Conservation (phyloP, 2,113 vertebrate species). For the Istiophorus platypterus region DNA sequence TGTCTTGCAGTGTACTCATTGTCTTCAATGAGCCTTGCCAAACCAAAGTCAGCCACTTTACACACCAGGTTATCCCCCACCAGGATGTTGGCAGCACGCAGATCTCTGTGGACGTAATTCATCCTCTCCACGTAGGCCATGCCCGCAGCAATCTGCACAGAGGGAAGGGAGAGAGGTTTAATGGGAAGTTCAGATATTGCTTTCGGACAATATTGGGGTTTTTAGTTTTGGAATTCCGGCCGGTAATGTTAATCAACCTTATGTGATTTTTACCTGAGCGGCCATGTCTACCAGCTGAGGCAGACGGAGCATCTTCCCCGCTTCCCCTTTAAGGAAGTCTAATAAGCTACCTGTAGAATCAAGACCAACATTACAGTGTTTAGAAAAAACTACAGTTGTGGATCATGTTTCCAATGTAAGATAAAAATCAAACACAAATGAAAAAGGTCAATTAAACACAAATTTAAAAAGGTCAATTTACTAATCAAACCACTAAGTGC, state of each 20-base stretch:
- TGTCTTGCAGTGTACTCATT: conserved; percentile 97
- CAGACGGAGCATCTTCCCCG: conserved; percentile 93
- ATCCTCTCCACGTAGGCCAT: conserved; percentile 99
- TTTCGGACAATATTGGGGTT: not conserved
- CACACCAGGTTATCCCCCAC: conserved; percentile 95
- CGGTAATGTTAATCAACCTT: not conserved
- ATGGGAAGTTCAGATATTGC: not conserved
- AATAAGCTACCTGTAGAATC: conserved; percentile 90
- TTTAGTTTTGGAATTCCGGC: too few relatives aligned
- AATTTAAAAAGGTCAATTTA: not conserved
- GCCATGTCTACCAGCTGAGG: conserved; percentile 98
- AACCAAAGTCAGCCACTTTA: conserved; percentile 95
- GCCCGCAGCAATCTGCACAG: conserved; percentile 91
- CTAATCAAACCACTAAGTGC: not conserved
- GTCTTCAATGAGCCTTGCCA: conserved; percentile 97
- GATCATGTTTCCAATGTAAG: not conserved
- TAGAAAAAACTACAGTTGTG: not conserved
- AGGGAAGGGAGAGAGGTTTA: not conserved
- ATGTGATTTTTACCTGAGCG: conserved; percentile 87
- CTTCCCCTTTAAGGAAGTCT: conserved; percentile 97
- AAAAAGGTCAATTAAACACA: not conserved
- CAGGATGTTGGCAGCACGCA: conserved; percentile 96
- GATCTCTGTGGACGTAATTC: conserved; percentile 98
- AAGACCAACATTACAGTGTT: conserved; percentile 14
- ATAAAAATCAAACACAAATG: not conserved